Evolutionary conservation across 2,113 vertebrate species (phyloP).

Genomic region (Otis tarda): DNA sequence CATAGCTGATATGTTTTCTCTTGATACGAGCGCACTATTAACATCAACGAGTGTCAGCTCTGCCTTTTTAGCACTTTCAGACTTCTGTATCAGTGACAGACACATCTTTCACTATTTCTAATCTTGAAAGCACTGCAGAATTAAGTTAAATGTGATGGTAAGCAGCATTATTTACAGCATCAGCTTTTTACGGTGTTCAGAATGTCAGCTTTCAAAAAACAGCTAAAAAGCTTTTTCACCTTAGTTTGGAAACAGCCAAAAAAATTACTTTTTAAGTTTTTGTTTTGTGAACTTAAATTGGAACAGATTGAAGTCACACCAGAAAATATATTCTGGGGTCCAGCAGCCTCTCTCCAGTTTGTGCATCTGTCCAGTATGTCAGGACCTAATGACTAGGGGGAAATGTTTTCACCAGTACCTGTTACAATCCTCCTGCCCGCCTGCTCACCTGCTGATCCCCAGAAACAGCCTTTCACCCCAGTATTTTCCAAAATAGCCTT

Average conservation of each 20-base stretch:
- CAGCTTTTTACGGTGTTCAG: not conserved
- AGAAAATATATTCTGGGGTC: not conserved
- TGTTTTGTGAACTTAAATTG: not conserved
- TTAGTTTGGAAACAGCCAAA: not conserved
- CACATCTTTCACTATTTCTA: not conserved
- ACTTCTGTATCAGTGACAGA: not conserved
- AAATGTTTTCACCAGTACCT: not conserved
- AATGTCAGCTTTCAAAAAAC: not conserved
- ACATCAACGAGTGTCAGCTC: not conserved
- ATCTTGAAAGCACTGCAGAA: not conserved
- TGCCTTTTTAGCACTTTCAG: constrained; percentile 21
- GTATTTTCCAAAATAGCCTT: not conserved
- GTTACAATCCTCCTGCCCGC: not conserved
- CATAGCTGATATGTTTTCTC: not conserved
- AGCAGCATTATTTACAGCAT: not conserved
- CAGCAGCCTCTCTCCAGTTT: not conserved
- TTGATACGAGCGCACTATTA: not conserved
- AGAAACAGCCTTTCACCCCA: not conserved
- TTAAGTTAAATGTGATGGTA: not conserved
- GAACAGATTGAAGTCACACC: not conserved
- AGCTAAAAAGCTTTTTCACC: not conserved
- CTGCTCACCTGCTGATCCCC: not conserved
- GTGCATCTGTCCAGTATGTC: not conserved
- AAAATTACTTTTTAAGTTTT: not conserved
- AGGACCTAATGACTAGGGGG: accelerated